phyloP scores from a whole-genome alignment of 2,888 invertebrate genomes.

The Cataglyphis livida region DNA sequence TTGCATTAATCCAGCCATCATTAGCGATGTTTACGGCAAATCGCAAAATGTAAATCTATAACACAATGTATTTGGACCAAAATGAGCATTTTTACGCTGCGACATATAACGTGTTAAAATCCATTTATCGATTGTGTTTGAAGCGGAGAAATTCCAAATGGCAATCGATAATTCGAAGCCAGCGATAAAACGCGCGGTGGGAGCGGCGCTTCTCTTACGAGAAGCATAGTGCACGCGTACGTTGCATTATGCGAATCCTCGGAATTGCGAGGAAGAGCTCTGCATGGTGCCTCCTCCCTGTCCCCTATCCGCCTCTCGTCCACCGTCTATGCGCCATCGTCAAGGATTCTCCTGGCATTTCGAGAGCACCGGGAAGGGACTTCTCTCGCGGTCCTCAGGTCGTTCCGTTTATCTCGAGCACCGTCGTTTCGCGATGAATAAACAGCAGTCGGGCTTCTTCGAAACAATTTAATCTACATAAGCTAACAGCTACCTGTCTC shows the following conservation, averaged over 20 bases:
- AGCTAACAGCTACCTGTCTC: constrained; percentile 76
- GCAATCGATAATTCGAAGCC: constrained; percentile 35
- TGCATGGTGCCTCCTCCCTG: constrained; percentile 20
- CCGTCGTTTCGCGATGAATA: constrained; percentile 76
- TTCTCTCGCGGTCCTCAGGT: constrained; percentile 57
- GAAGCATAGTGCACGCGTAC: constrained; percentile 23
- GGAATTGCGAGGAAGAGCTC: constrained; percentile 39
- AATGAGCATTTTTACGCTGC: not conserved
- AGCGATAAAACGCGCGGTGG: not conserved
- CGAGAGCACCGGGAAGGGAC: constrained; percentile 47
- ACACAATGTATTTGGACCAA: not conserved
- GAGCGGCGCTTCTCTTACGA: not conserved
- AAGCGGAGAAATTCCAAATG: constrained; percentile 29
- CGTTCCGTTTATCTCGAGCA: constrained; percentile 73
- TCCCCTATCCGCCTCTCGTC: not conserved
- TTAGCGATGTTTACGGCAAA: not conserved
- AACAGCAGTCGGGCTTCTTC: constrained; percentile 76
- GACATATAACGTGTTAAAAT: not conserved
- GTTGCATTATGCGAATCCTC: constrained; percentile 48
- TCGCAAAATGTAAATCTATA: constrained; percentile 5
- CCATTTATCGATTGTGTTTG: constrained; percentile 29
- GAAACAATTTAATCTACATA: constrained; percentile 81
- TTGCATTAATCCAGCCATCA: not conserved
- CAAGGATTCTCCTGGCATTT: constrained; percentile 54
- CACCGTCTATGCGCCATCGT: constrained; percentile 21